Conservation (phyloP, 2,888 invertebrate genomes). For the Luffia ferchaultella region DNA sequence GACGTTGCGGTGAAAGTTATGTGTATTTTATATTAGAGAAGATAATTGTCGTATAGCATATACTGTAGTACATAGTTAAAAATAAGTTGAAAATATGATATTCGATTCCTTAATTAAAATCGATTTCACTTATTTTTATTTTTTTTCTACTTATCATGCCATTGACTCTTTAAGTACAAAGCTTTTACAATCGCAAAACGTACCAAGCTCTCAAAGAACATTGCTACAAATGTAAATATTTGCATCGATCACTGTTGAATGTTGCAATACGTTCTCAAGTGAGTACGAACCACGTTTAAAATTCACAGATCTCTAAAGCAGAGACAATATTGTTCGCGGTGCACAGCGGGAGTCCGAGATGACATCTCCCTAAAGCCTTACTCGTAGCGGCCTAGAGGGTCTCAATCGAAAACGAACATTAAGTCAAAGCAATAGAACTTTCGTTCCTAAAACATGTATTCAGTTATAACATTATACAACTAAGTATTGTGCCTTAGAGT, state of each 20-base stretch:
- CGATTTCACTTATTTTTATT: too few relatives aligned
- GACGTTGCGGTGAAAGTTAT: too few relatives aligned
- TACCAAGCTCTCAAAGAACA: neutral
- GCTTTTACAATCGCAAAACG: too few relatives aligned
- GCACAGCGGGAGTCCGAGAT: constrained; percentile 56
- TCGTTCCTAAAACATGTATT: neutral
- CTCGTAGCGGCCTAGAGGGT: too few relatives aligned
- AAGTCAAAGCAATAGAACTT: neutral
- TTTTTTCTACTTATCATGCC: too few relatives aligned
- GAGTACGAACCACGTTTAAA: constrained; percentile 58
- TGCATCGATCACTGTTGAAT: neutral
- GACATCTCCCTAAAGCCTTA: constrained; percentile 59
- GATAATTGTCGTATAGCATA: too few relatives aligned
- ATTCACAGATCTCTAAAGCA: constrained; percentile 53
- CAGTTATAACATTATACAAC: constrained; percentile 15
- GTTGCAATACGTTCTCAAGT: constrained; percentile 18
- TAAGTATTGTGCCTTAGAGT: constrained; percentile 28
- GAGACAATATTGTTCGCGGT: constrained; percentile 63
- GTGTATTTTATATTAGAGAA: too few relatives aligned
- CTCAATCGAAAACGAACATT: too few relatives aligned
- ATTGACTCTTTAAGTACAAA: too few relatives aligned
- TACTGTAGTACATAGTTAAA: too few relatives aligned
- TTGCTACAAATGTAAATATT: neutral
- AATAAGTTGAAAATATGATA: too few relatives aligned
- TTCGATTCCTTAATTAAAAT: too few relatives aligned